phyloP scores from a whole-genome alignment of 2,113 vertebrate genomes.

The Psittacula cyanocephala region DNA sequence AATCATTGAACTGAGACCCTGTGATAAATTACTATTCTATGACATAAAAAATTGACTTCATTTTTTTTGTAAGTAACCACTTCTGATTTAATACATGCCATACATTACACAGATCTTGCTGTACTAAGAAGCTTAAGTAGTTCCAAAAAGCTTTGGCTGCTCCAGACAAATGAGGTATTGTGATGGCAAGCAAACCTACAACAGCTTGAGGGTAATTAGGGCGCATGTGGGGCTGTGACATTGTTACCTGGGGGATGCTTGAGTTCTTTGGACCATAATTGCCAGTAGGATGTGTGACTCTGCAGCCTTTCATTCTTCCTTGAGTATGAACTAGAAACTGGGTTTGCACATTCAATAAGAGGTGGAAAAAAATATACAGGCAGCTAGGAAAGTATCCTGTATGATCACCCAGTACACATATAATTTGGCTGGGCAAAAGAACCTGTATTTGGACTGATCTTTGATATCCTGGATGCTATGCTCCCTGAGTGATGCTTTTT shows the following conservation, averaged over 20 bases:
- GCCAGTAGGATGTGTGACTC: too few relatives aligned
- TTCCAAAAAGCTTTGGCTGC: not conserved
- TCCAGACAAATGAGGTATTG: not conserved
- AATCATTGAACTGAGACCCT: constrained; percentile 27
- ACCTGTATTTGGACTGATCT: not conserved
- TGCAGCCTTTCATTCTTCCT: not conserved
- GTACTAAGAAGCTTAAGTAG: not conserved
- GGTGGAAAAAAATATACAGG: not conserved
- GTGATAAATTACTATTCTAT: constrained; percentile 46
- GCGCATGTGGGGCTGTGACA: not conserved
- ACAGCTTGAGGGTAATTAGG: not conserved
- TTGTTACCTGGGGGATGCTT: not conserved
- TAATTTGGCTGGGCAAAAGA: not conserved
- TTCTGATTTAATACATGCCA: constrained; percentile 46
- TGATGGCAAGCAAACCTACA: not conserved
- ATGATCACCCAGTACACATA: not conserved
- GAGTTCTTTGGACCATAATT: not conserved
- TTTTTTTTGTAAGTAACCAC: constrained; percentile 48
- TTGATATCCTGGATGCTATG: not conserved
- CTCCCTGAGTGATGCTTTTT: not conserved
- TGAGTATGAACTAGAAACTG: not conserved
- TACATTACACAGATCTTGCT: not conserved
- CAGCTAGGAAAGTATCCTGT: not conserved
- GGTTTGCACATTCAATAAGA: not conserved
- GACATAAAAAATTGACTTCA: constrained; percentile 44